Evolutionary conservation across 2,888 invertebrate genomes (phyloP).

Genomic region (Tinea pellionella): DNA sequence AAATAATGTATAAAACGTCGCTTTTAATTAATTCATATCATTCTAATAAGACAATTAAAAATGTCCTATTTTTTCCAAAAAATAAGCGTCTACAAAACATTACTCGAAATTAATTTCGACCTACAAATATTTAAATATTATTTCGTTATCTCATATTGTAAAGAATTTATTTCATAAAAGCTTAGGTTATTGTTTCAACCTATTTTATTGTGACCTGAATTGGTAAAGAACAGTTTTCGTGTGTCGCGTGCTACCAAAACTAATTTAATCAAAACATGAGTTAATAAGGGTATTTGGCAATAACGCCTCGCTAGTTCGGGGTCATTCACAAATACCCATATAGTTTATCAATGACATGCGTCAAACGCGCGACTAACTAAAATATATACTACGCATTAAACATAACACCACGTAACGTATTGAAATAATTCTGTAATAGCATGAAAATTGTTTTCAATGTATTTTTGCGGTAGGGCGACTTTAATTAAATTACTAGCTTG

Average conservation of each 20-base stretch:
- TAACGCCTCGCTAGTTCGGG: conserved; percentile 33
- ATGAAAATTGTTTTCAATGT: no score
- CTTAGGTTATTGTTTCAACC: conserved; percentile 19
- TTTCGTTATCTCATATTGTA: neutral
- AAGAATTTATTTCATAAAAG: neutral
- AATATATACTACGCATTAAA: conserved; percentile 6
- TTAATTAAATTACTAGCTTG: no score
- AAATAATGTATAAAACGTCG: no score
- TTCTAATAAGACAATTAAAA: no score
- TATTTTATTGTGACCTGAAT: conserved; percentile 43
- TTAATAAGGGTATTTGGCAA: conserved; percentile 57
- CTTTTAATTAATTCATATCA: no score
- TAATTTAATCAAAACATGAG: conserved; percentile 64
- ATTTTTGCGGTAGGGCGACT: no score
- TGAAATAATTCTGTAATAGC: no score
- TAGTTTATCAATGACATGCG: conserved; percentile 11
- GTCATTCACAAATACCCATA: conserved; percentile 23
- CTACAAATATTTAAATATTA: neutral
- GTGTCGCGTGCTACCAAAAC: conserved; percentile 53
- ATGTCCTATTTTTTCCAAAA: neutral
- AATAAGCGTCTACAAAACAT: neutral
- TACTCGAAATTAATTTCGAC: neutral
- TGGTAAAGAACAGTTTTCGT: conserved; percentile 31
- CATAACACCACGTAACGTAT: neutral
- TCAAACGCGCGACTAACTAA: conserved; percentile 6